These are phyloP conservation scores for Cosmia pyralina DNA, from an alignment of 2,888 invertebrate genomes.

Conservation along the genomic window DNA sequence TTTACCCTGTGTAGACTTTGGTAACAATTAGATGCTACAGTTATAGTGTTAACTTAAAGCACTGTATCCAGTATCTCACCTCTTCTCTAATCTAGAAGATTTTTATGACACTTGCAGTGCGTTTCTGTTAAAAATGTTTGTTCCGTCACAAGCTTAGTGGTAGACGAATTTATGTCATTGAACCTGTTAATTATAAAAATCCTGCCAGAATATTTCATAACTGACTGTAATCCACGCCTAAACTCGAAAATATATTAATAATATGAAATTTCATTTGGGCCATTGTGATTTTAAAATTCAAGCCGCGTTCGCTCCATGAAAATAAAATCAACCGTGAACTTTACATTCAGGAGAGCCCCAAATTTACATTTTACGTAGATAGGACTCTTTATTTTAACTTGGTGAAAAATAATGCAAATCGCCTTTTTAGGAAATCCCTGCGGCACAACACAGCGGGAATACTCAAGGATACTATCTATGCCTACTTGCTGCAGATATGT, in stretches of 20 bases:
- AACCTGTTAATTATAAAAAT: constrained; percentile 26
- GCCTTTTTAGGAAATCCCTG: constrained; percentile 70
- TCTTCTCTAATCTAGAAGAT: neutral
- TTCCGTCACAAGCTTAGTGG: neutral
- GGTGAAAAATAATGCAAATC: constrained; percentile 81
- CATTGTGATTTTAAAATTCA: constrained; percentile 79
- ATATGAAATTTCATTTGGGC: constrained; percentile 70
- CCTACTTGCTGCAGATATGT: neutral
- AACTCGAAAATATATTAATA: constrained; percentile 50
- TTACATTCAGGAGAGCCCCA: constrained; percentile 77
- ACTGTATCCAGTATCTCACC: neutral
- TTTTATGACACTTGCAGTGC: neutral
- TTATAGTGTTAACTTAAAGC: neutral
- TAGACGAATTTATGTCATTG: neutral
- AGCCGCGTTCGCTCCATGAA: constrained; percentile 72
- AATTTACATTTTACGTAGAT: constrained; percentile 81
- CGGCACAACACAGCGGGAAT: constrained; percentile 54
- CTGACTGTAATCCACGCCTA: constrained; percentile 32
- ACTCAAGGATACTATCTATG: constrained; percentile 34
- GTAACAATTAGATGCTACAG: too few species aligned
- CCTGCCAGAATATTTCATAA: constrained; percentile 19
- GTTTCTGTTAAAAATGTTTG: neutral
- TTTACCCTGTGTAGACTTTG: too few species aligned
- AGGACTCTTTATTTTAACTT: constrained; percentile 77
- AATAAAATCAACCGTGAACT: constrained; percentile 86